phyloP scores from a whole-genome alignment of 2,113 vertebrate genomes.

The Epinephelus moara region DNA sequence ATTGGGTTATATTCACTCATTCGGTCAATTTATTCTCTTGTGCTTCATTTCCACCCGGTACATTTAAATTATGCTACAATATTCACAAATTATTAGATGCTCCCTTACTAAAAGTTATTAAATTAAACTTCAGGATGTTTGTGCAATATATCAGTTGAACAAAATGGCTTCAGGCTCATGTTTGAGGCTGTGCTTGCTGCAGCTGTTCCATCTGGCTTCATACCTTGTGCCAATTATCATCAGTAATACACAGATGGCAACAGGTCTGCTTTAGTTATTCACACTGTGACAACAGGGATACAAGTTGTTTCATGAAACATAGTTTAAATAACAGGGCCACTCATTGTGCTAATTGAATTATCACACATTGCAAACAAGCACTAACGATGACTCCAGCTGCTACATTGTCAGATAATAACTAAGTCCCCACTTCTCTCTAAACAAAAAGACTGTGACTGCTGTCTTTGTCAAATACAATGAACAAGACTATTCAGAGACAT shows the following conservation, averaged over 20 bases:
- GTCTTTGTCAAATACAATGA: conserved; percentile 67
- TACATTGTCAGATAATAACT: conserved; percentile 15
- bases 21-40: too few relatives aligned
- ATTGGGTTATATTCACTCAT: too few relatives aligned
- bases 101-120: too few relatives aligned
- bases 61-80: too few relatives aligned
- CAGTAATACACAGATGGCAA: neutral
- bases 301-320: neutral
- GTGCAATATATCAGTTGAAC: too few relatives aligned
- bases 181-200: neutral
- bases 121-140: too few relatives aligned
- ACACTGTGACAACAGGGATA: neutral
- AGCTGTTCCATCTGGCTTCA: conserved; percentile 3
- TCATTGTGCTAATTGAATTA: neutral
- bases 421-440: conserved; percentile 13
- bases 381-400: neutral
- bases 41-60: too few relatives aligned
- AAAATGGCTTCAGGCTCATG: neutral
- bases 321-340: neutral
- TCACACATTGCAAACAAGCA: neutral
- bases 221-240: neutral
- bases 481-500: conserved; percentile 48
- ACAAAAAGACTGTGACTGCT: conserved; percentile 51
- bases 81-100: too few relatives aligned
- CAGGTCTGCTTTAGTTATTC: neutral